Conservation (phyloP, 2,113 vertebrate genomes). For the Macrotis lagotis region DNA sequence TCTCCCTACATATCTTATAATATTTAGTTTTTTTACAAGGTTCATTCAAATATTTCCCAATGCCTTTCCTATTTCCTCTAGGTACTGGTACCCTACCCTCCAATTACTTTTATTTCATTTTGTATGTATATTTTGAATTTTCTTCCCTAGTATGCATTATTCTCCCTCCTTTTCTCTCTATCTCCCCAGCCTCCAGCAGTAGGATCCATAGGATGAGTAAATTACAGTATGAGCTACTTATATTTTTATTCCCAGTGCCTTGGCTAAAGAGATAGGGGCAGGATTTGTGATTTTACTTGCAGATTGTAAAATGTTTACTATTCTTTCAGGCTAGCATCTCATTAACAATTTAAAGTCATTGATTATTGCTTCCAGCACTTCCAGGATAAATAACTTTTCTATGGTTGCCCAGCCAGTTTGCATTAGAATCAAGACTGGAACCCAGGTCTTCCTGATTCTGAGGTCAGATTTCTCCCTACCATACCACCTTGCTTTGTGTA, state of each 20-base stretch:
- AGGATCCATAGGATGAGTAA: background rate
- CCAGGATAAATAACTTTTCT: background rate
- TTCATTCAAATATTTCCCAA: background rate
- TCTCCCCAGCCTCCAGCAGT: too few species aligned
- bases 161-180: background rate
- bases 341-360: too few species aligned
- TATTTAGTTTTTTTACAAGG: too few species aligned
- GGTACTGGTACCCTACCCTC: background rate
- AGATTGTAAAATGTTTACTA: background rate
- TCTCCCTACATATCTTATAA: background rate
- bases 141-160: background rate
- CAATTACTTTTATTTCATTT: background rate
- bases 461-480: background rate
- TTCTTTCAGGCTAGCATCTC: background rate
- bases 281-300: background rate
- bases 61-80: background rate
- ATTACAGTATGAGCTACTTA: background rate
- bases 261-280: too few species aligned
- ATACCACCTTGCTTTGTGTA: background rate
- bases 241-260: background rate
- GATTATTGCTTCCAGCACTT: too few species aligned
- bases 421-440: background rate
- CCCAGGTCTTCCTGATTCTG: background rate
- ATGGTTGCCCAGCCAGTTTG: background rate
- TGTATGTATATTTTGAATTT: background rate